phyloP scores from a whole-genome alignment of 2,113 vertebrate species.

The Pseudonaja textilis region DNA sequence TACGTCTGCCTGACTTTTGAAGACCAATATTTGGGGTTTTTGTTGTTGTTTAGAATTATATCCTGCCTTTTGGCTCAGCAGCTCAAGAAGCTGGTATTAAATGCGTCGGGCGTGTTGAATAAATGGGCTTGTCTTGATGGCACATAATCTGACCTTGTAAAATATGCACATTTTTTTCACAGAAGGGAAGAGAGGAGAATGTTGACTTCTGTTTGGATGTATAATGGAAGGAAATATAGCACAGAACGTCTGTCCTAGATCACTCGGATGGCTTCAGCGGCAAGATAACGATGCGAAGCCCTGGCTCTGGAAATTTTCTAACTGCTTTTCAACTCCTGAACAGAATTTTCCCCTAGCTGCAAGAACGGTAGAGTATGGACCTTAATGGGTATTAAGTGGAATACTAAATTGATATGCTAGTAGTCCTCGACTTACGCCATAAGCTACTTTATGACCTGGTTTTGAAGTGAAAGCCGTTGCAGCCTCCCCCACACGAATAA shows the following conservation, averaged over 20 bases:
- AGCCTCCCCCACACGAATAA: neutral
- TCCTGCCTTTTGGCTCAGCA: neutral
- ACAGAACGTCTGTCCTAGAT: constrained; percentile 77
- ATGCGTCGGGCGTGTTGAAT: neutral
- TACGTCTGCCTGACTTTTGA: neutral
- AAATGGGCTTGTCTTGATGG: neutral
- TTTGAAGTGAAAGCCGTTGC: neutral
- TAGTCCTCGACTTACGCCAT: neutral
- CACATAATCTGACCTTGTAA: constrained; percentile 12
- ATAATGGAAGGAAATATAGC: constrained; percentile 89
- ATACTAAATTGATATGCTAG: neutral
- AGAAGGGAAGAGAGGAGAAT: constrained; percentile 75
- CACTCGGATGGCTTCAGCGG: constrained; percentile 79
- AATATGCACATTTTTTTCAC: neutral
- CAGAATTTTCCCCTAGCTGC: constrained; percentile 70
- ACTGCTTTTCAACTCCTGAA: constrained; percentile 86
- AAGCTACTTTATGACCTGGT: neutral
- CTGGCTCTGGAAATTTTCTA: constrained; percentile 89
- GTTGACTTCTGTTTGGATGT: constrained; percentile 78
- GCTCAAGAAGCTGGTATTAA: neutral
- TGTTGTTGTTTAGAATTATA: neutral
- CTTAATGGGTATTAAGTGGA: fast-evolving
- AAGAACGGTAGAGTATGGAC: constrained; percentile 74
- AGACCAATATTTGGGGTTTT: neutral
- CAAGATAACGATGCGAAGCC: constrained; percentile 80